A percentile compares a stretch with the other conserved stretches of the same genome.
Evolutionary conservation across 2,888 invertebrate genomes (phyloP).

Genomic region (Chrysolina americana): DNA sequence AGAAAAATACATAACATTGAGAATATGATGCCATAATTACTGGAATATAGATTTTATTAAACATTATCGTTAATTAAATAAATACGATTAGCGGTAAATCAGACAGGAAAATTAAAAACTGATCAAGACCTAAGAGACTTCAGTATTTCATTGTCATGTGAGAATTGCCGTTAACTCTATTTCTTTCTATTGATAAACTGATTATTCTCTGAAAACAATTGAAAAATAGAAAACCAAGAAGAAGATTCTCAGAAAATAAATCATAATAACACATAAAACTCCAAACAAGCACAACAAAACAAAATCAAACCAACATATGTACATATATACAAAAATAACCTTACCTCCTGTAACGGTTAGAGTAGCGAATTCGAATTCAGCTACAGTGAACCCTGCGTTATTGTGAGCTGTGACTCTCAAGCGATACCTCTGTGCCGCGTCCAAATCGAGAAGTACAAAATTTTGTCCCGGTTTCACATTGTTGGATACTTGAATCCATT

Average conservation of each 20-base stretch:
- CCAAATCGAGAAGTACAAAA: constrained; percentile 91
- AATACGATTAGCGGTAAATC: too few relatives aligned
- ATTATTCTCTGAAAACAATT: too few relatives aligned
- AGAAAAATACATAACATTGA: too few relatives aligned
- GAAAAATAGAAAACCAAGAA: background rate
- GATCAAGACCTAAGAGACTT: too few relatives aligned
- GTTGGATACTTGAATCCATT: constrained; percentile 96
- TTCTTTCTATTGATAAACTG: too few relatives aligned
- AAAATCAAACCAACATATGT: constrained; percentile 44
- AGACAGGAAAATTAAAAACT: too few relatives aligned
- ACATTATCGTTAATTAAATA: too few relatives aligned
- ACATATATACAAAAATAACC: constrained; percentile 59
- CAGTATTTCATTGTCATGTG: too few relatives aligned
- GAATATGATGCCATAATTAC: too few relatives aligned
- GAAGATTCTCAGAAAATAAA: constrained; percentile 30
- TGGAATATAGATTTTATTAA: too few relatives aligned
- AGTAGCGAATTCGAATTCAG: constrained; percentile 96
- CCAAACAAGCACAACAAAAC: constrained; percentile 27
- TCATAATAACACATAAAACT: constrained; percentile 36
- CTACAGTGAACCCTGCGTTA: constrained; percentile 95
- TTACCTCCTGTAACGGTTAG: constrained; percentile 94
- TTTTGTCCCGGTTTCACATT: constrained; percentile 93
- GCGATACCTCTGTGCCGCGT: constrained; percentile 95
- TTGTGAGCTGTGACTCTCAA: constrained; percentile 93
- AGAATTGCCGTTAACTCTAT: too few relatives aligned